Evolutionary conservation across 2,888 invertebrate genomes (phyloP).

Genomic region (Alsophila aescularia): DNA sequence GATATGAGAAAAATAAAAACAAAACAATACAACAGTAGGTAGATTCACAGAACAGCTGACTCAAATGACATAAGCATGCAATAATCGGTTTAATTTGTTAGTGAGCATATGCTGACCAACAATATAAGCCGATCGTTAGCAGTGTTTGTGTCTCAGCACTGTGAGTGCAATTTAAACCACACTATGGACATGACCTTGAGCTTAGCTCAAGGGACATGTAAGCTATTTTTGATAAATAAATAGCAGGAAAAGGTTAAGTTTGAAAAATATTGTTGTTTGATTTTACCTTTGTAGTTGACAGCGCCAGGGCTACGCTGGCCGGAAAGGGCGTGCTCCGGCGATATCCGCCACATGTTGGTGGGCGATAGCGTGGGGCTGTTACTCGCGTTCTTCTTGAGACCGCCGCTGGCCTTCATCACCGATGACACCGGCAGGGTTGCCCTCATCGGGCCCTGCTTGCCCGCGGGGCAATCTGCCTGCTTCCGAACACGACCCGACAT

Average conservation of each 20-base stretch:
- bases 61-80: too few species aligned
- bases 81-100: too few species aligned
- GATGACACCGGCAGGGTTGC: slow-evolving; percentile 91
- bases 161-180: too few species aligned
- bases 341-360: slow-evolving; percentile 87
- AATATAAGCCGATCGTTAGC: too few species aligned
- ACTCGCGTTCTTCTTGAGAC: slow-evolving; percentile 84
- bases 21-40: too few species aligned
- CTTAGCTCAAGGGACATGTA: neutral
- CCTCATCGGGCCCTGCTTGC: slow-evolving; percentile 88
- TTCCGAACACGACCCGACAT: slow-evolving; percentile 87
- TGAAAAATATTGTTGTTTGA: neutral
- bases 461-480: slow-evolving; percentile 87
- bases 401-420: slow-evolving; percentile 87
- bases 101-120: too few species aligned
- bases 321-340: slow-evolving; percentile 88
- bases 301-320: slow-evolving; percentile 90
- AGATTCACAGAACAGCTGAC: too few species aligned
- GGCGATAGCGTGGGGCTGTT: slow-evolving; percentile 88
- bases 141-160: too few species aligned
- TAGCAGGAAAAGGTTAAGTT: neutral
- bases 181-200: neutral
- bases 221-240: neutral
- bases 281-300: slow-evolving; percentile 87
- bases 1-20: too few species aligned